These are phyloP conservation scores for Hormiphora californensis DNA, from an alignment of 37 sponge, comb jelly and placozoan species.

Conservation along the genomic window DNA sequence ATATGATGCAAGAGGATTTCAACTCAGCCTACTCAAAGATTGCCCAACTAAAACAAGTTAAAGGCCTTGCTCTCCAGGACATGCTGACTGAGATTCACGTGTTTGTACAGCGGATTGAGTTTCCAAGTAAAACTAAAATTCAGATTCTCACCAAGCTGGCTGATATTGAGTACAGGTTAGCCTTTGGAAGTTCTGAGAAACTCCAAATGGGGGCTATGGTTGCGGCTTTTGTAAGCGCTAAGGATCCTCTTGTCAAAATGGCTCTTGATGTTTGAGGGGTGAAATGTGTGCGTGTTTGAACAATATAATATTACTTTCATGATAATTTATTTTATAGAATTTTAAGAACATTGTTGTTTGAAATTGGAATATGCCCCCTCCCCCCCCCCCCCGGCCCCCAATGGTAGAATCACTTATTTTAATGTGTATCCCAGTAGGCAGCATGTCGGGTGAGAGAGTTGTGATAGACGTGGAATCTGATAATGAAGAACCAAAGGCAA, in stretches of 20 bases:
- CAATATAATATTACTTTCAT: no score
- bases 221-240: constrained; percentile 82
- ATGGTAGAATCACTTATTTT: no score
- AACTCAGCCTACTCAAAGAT: constrained; percentile 60
- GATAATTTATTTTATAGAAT: no score
- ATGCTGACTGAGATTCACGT: constrained; percentile 79
- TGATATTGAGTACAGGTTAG: constrained; percentile 74
- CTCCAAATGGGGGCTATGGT: constrained; percentile 83
- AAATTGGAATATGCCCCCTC: no score
- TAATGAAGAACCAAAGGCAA: constrained; percentile 43
- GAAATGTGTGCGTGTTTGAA: no score
- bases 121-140: constrained; percentile 73
- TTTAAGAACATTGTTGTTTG: no score
- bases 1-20: constrained; percentile 90
- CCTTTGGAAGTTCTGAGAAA: constrained; percentile 81
- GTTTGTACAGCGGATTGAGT: constrained; percentile 83
- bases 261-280: constrained; percentile 23
- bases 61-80: constrained; percentile 89
- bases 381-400: no score
- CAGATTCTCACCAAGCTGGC: constrained; percentile 79
- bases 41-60: constrained; percentile 72
- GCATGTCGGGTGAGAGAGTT: no score
- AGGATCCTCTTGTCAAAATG: constrained; percentile 64
- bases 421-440: no score
- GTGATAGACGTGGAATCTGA: no score